Conservation (phyloP, 2,888 invertebrate species). For the Carterocephalus palaemon region DNA sequence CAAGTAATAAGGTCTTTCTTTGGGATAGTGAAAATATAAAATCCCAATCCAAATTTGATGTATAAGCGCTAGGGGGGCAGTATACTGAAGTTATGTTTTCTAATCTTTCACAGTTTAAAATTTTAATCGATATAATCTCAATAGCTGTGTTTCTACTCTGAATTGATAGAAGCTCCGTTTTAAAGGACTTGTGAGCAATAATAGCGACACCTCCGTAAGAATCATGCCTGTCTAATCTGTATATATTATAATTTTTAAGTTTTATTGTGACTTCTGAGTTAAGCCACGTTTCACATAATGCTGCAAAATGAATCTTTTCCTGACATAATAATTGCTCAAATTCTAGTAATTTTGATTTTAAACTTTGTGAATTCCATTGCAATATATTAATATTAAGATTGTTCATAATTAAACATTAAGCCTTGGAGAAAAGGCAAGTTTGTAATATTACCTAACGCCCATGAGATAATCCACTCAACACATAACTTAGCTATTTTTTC, state of each 20-base stretch:
- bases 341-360: constrained; percentile 22
- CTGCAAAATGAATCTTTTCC: constrained; percentile 24
- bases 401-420: neutral
- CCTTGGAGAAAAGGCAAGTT: neutral
- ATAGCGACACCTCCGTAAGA: constrained; percentile 13
- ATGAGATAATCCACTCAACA: constrained; percentile 2
- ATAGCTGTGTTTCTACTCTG: neutral
- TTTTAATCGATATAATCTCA: constrained; percentile 17
- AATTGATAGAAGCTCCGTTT: neutral
- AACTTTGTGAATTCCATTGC: constrained; percentile 31
- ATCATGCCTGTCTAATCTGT: neutral
- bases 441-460: neutral
- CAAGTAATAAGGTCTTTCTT: constrained; percentile 6
- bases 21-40: constrained; percentile 2
- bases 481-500: neutral
- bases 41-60: constrained; percentile 20
- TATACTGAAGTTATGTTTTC: constrained; percentile 15
- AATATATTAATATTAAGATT: constrained; percentile 10
- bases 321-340: constrained; percentile 19
- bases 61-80: constrained; percentile 8
- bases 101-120: constrained; percentile 9
- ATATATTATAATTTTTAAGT: constrained; percentile 7
- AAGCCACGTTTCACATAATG: constrained; percentile 26
- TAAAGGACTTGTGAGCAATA: constrained; percentile 1
- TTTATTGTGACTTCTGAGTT: neutral